Evolutionary conservation across 2,888 invertebrate species (phyloP).

Genomic region (Mythimna lalbum): DNA sequence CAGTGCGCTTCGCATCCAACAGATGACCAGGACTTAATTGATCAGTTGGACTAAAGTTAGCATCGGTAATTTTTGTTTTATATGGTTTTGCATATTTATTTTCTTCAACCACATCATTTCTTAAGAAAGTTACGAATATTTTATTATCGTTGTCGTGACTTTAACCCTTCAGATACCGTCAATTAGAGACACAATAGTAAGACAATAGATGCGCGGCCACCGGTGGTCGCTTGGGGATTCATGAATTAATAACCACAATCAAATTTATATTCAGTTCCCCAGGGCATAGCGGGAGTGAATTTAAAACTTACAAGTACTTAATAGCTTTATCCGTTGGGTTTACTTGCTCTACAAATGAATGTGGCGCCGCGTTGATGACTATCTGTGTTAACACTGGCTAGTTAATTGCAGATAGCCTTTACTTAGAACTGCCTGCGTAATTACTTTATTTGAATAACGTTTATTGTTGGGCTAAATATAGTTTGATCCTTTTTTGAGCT

Average conservation of each 20-base stretch:
- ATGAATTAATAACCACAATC: not conserved
- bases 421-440: conserved; percentile 34
- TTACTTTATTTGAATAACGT: conserved; percentile 54
- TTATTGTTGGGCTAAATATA: conserved; percentile 37
- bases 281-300: not conserved
- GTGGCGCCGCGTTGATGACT: conserved; percentile 50
- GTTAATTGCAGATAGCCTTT: conserved; percentile 40
- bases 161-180: too few relatives aligned
- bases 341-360: conserved; percentile 32
- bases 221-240: too few relatives aligned
- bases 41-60: not conserved
- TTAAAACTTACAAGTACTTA: conserved; percentile 13
- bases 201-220: too few relatives aligned
- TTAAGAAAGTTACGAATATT: not conserved
- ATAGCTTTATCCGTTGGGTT: conserved; percentile 7
- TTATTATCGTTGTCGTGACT: not conserved
- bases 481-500: conserved; percentile 3
- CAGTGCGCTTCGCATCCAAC: too few relatives aligned
- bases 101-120: not conserved
- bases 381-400: conserved; percentile 38
- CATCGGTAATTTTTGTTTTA: not conserved
- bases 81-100: not conserved
- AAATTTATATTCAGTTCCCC: conserved; percentile 22
- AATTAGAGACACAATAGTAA: too few relatives aligned
- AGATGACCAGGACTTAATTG: not conserved